Evolutionary conservation across 2,797 vertebrate species (phyloP).

Genomic region (Cheirogaleus major): DNA sequence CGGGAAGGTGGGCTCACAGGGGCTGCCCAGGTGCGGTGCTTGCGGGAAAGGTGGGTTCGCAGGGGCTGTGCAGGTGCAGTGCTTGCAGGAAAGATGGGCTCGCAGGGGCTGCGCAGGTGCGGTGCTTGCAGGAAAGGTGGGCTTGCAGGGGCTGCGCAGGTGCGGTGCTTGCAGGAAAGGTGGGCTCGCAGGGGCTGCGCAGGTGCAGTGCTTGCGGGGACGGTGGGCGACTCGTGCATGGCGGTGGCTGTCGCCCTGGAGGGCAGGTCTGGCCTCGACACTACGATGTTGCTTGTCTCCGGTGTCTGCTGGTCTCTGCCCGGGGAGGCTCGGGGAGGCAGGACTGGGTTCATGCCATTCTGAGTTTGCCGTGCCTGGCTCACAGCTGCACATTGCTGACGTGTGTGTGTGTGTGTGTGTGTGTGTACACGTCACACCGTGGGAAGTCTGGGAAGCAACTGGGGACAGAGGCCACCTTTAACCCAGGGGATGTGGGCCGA

Average conservation of each 20-base stretch:
- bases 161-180: fast-evolving
- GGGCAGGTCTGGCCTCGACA: fast-evolving
- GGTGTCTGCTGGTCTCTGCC: fast-evolving
- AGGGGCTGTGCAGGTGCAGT: fast-evolving
- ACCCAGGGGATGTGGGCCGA: no score
- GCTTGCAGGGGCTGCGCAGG: not conserved
- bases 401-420: no score
- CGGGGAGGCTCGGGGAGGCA: not conserved
- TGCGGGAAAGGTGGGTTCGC: not conserved
- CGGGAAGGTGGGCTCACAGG: not conserved
- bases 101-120: not conserved
- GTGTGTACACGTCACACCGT: fast-evolving
- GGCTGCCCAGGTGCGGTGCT: fast-evolving
- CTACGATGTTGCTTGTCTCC: fast-evolving
- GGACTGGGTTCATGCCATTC: not conserved
- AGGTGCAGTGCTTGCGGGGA: fast-evolving
- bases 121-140: fast-evolving
- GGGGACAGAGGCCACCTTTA: not conserved
- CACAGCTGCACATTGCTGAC: fast-evolving
- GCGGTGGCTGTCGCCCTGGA: fast-evolving
- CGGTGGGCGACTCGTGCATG: fast-evolving
- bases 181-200: not conserved
- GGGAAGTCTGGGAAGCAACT: no score
- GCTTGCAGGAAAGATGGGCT: fast-evolving
- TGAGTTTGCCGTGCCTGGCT: fast-evolving